Evolutionary conservation across 2,888 invertebrate species (phyloP), one percentile per base, ranked within the genome.

Genomic region (Busseola fusca): DNA sequence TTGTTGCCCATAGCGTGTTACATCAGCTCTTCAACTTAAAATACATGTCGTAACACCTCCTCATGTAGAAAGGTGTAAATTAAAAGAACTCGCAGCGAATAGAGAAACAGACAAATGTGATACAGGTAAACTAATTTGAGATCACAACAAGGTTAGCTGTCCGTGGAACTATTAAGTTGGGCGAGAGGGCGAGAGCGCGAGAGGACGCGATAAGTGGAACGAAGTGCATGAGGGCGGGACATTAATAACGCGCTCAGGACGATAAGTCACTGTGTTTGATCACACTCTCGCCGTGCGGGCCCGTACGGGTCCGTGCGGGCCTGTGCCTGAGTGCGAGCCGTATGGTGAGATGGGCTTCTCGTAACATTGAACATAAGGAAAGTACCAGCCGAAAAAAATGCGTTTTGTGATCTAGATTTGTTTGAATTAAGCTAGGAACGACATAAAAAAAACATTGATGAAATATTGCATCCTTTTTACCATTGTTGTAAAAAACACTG

Each of bases 91-190:
- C 54, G n/a, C 27, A 3, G 42, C 37, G 64, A 68, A 81, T 60
- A 58, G 37, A 45, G 60, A 65, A 71, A 37, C 62, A 66, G 58
- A 77, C 57, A 69, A 72, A 72, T 64, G 79, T 69, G 79, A 60
- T 82, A 66, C 79, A 78, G 63, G 69, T 82, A 82, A 78, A 78
- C 66, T 64, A 78, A 78, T 82, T 57, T 52, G n/a, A 42, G 79
- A 78, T 78, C 79, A 73, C 73, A 69, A 64, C 57, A 54, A 69
- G 69, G 73, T 78, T 64, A 64, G 59, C 66, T 78, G 78, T 71
- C 69, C 59, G 59, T 34, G 37, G 50, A 77, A 82, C 79, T 79
- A 72, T 64, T 69, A 72, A 72, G 59, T 60, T 45, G 59, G 48
- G n/a, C 48, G 48, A 50, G n/a, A 50, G 48, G n/a, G 48, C 25